Base-by-base conservation (phyloP, 1,140 invertebrate species). In the Archivesica marissinica region DNA sequence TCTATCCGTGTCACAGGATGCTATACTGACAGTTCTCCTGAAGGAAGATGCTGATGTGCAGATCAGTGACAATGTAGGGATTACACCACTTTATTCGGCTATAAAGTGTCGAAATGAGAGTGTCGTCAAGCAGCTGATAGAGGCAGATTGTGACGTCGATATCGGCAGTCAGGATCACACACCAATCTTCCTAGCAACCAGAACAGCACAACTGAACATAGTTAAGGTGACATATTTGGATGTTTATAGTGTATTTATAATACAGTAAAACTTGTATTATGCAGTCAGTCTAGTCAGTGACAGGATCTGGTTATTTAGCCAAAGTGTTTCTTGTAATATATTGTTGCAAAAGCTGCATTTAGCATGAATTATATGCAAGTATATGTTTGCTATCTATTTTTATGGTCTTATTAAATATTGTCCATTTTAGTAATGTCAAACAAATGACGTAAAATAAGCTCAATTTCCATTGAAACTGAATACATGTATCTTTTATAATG, bases 81-180 rank as follows among this genome's bases (percentile, higher is more conserved):
- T 91, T 33, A 89, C 89, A 41, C 91, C 90, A 56, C 41, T 92
- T n/a, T 92, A 92, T 84, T 82, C 87, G 23, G 91, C 91, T n/a
- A 86, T 92, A 25, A 89, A 89, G 76, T 68, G 56, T 11, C 39
- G 87, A 0, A 86, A 89, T 47, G 28, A 47, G 47, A 56, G 28
- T 2, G 68, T 88, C 2, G 88, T 91, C 2, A 41, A 86, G 30
- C 79, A 79, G 64, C 72, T 92, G 2, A 91, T 92, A 54, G 30
- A 86, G 25, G 82, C 87, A 44, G 91, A 87, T 0, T 89, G 89
- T 88, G 90, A 90, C 78, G 87, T 91, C 1, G 88, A 92, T 61
- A 83, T 90, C 47, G 91, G 91, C 2, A 92, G 91, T 86, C 91
- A 92, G 64, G 91, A 92, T 56, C 91, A 92, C 85, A 77, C 89